Evolutionary conservation across 1,140 invertebrate species (phyloP).

Genomic region (Eumaeus atala): DNA sequence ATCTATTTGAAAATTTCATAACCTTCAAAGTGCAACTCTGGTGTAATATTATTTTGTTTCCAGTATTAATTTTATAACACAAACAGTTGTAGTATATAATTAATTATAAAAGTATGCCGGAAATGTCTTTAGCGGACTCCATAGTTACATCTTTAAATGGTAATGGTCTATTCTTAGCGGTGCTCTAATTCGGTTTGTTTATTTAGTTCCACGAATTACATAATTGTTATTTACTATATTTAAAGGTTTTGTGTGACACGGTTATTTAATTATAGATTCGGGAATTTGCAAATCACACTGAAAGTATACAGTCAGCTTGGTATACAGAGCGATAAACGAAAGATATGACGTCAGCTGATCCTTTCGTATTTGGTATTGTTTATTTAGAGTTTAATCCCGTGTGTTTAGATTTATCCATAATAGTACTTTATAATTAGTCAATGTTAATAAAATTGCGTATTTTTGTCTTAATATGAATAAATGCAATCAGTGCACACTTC

Average conservation of each 20-base stretch:
- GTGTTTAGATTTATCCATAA: constrained; percentile 2
- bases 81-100: not conserved
- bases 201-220: constrained; percentile 39
- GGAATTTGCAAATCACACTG: constrained; percentile 36
- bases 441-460: not conserved
- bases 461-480: too few species aligned
- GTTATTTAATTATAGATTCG: constrained; percentile 63
- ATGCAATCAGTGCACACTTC: not conserved
- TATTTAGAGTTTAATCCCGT: constrained; percentile 10
- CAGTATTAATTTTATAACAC: not conserved
- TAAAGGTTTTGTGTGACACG: constrained; percentile 43
- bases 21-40: too few species aligned
- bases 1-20: too few species aligned
- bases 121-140: constrained; percentile 50
- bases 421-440: too few species aligned
- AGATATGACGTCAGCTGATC: constrained; percentile 28
- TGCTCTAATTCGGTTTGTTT: constrained; percentile 21
- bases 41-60: not conserved
- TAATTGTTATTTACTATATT: constrained; percentile 57
- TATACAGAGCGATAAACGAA: not conserved
- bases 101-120: constrained; percentile 38
- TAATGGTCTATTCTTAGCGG: constrained; percentile 22
- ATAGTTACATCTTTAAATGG: constrained; percentile 58
- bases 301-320: constrained; percentile 22
- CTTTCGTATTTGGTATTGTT: constrained; percentile 37